These are phyloP conservation scores for Dolichoris vasculosae DNA, from an alignment of 1,140 invertebrate species.

Conservation along the genomic window DNA sequence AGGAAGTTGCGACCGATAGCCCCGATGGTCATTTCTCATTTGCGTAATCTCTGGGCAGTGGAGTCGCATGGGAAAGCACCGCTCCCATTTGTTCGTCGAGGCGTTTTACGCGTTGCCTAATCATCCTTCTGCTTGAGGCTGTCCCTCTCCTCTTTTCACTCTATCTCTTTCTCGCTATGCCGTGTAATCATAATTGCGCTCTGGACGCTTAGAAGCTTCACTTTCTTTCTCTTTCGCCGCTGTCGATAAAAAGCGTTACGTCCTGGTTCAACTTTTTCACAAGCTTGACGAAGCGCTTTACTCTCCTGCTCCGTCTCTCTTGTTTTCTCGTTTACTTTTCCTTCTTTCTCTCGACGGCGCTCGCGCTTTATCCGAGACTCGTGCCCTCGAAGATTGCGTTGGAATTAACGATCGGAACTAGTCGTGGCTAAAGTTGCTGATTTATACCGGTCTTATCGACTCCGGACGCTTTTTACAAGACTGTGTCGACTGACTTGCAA, in stretches of 20 bases:
- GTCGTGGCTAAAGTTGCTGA: conserved; percentile 36
- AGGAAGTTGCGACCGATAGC: conserved; percentile 60
- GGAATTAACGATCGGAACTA: conserved; percentile 47
- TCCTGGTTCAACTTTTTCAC: conserved; percentile 52
- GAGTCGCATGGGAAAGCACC: conserved; percentile 9
- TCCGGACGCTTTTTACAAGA: conserved; percentile 25
- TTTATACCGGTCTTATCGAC: conserved; percentile 46
- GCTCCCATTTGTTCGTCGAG: conserved; percentile 67
- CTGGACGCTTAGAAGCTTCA: conserved; percentile 22
- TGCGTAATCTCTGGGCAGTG: conserved; percentile 67
- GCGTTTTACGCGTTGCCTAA: conserved; percentile 65
- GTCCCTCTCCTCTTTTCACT: conserved; percentile 54
- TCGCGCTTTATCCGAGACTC: conserved; percentile 35
- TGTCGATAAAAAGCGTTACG: conserved; percentile 66
- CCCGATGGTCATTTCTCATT: conserved; percentile 73
- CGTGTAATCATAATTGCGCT: conserved; percentile 69
- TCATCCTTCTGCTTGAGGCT: conserved; percentile 55
- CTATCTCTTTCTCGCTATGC: conserved; percentile 48
- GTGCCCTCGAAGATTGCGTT: conserved; percentile 42
- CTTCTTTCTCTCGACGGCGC: neutral
- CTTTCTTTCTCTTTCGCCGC: neutral
- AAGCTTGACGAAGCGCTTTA: conserved; percentile 22
- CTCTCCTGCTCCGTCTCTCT: neutral
- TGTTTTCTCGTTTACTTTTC: neutral
- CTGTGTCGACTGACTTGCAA: neutral